Evolutionary conservation across 2,888 invertebrate species (phyloP).

Genomic region (Synanthedon tipuliformis): DNA sequence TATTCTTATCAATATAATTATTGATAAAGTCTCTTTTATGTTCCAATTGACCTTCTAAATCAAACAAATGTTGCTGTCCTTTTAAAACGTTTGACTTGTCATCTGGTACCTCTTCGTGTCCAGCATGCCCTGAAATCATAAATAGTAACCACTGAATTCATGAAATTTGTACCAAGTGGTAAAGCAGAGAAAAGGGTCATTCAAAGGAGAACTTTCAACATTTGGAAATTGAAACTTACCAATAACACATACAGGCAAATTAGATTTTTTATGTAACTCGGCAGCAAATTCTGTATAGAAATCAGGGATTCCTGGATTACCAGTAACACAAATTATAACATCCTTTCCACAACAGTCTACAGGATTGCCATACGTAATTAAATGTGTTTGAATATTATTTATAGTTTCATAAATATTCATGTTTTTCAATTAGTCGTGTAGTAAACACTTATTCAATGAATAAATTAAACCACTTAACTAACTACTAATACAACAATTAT

Average conservation of each 20-base stretch:
- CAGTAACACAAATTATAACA: slow-evolving; percentile 81
- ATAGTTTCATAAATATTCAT: slow-evolving; percentile 44
- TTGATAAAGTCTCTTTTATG: slow-evolving; percentile 85
- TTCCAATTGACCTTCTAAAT: slow-evolving; percentile 81
- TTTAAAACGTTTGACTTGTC: slow-evolving; percentile 54
- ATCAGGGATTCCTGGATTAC: slow-evolving; percentile 88
- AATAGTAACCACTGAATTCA: neutral
- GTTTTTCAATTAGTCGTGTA: slow-evolving; percentile 1
- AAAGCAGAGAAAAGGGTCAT: too few relatives aligned
- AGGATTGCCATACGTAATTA: slow-evolving; percentile 81
- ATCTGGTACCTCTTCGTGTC: slow-evolving; percentile 66
- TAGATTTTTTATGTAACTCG: slow-evolving; percentile 71
- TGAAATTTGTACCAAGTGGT: too few relatives aligned
- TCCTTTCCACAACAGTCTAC: slow-evolving; percentile 66
- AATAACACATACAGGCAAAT: slow-evolving; percentile 83
- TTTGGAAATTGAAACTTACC: slow-evolving; percentile 65
- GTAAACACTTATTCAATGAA: too few relatives aligned
- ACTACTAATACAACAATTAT: too few relatives aligned
- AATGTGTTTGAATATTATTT: slow-evolving; percentile 77
- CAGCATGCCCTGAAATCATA: slow-evolving; percentile 79
- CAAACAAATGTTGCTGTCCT: slow-evolving; percentile 73
- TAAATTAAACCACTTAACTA: too few relatives aligned
- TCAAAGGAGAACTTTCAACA: too few relatives aligned
- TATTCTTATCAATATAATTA: slow-evolving; percentile 76
- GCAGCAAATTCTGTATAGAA: slow-evolving; percentile 84